A percentile compares a stretch with the other conserved stretches of the same genome.
Conservation (phyloP, 2,113 vertebrate species). For the human (Homo sapiens) region DNA sequence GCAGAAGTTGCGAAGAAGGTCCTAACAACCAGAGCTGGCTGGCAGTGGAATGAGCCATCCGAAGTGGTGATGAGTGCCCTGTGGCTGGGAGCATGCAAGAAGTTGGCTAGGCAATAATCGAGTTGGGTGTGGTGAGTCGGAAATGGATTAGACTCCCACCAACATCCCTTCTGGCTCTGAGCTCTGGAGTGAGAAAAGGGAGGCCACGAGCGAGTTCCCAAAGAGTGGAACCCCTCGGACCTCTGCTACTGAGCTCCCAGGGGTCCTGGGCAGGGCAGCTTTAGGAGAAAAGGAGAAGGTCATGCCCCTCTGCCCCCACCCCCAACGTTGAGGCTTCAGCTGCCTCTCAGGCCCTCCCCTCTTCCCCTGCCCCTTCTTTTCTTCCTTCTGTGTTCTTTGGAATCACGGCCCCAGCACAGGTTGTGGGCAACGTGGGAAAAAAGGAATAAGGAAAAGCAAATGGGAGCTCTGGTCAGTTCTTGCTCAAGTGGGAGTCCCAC, state of each 20-base stretch:
- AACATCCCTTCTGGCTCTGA: neutral
- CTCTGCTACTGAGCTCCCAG: neutral
- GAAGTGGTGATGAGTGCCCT: neutral
- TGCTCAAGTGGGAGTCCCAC: accelerated
- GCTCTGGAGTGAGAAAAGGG: neutral
- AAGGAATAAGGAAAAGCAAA: neutral
- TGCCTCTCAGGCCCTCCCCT: neutral
- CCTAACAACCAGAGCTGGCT: neutral
- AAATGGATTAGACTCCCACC: neutral
- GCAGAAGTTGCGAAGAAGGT: neutral
- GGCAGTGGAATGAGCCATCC: neutral
- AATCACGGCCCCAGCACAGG: neutral
- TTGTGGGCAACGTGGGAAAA: accelerated
- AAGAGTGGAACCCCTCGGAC: neutral
- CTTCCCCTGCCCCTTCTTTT: too few relatives aligned
- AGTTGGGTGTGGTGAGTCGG: neutral
- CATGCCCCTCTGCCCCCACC: neutral
- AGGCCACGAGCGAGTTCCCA: neutral
- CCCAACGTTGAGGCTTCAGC: accelerated
- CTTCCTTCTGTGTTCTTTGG: neutral
- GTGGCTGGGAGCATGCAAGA: neutral
- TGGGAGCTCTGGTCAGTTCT: neutral
- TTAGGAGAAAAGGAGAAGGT: neutral
- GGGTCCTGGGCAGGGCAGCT: neutral
- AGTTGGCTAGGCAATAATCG: neutral